Conservation (phyloP, 2,888 invertebrate species). For the Perithous albicinctus region DNA sequence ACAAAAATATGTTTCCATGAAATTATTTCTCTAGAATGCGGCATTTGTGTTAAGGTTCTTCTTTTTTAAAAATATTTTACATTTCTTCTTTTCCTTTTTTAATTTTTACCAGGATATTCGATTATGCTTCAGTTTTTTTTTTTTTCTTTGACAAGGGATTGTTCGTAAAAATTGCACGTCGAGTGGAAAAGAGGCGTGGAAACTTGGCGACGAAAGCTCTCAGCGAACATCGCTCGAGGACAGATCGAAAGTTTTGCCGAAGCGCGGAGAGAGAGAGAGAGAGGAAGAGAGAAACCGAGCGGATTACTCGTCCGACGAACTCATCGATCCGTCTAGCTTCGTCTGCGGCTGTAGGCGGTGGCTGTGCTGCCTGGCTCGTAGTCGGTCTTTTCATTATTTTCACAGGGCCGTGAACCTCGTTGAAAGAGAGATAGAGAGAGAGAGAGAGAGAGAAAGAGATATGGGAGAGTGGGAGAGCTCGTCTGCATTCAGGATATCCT, state of each 20-base stretch:
- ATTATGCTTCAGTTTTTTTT: too few species aligned
- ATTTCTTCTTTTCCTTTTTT: too few species aligned
- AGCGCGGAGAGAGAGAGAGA: conserved; percentile 9
- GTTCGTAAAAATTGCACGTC: background rate
- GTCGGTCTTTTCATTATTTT: conserved; percentile 62
- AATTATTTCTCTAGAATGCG: too few species aligned
- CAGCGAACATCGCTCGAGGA: conserved; percentile 9
- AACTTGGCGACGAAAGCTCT: background rate
- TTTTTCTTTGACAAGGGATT: too few species aligned
- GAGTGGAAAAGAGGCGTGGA: conserved; percentile 3
- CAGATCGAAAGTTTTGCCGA: conserved; percentile 7
- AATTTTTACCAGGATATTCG: too few species aligned
- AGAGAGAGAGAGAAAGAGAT: conserved; percentile 37
- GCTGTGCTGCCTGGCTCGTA: conserved; percentile 42
- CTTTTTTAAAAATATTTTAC: too few species aligned
- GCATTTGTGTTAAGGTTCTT: too few species aligned
- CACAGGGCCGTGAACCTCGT: conserved; percentile 56
- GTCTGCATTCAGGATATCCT: conserved; percentile 51
- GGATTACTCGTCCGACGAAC: conserved; percentile 67
- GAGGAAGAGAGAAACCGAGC: conserved; percentile 38
- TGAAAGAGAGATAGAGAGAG: conserved; percentile 60
- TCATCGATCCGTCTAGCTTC: conserved; percentile 68
- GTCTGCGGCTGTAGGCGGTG: conserved; percentile 53
- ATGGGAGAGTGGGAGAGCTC: conserved; percentile 29
- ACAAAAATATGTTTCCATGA: too few species aligned